A percentile compares a stretch with the other conserved stretches of the same genome.
These are phyloP conservation scores for Aplocera efformata DNA, from an alignment of 2,888 invertebrate genomes.

Conservation along the genomic window DNA sequence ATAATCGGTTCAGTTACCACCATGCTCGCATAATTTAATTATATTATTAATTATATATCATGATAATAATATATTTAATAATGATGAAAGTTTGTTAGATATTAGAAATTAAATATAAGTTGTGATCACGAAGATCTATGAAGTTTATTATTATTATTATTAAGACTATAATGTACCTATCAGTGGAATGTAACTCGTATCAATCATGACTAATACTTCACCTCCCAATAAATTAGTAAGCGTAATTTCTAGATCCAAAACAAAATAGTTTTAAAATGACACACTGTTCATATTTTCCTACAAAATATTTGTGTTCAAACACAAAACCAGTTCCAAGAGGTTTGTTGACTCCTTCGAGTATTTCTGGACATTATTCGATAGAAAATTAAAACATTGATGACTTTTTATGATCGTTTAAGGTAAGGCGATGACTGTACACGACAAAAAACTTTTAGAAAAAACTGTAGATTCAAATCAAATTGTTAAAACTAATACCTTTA, in stretches of 20 bases:
- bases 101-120: no score
- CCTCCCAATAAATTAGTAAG: slow-evolving; percentile 2
- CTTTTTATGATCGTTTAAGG: slow-evolving; percentile 18
- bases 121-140: no score
- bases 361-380: slow-evolving; percentile 50
- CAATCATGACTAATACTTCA: slow-evolving; percentile 24
- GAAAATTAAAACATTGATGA: slow-evolving; percentile 39
- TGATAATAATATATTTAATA: no score
- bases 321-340: slow-evolving; percentile 68
- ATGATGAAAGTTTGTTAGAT: no score
- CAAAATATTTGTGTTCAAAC: slow-evolving; percentile 70
- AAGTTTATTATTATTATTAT: no score
- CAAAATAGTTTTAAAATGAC: slow-evolving; percentile 20
- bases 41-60: no score
- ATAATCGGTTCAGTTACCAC: no score
- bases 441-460: slow-evolving; percentile 13
- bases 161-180: no score
- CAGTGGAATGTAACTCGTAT: not conserved
- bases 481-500: slow-evolving; percentile 12
- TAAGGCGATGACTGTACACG: slow-evolving; percentile 6
- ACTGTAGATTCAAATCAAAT: slow-evolving; percentile 10
- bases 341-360: slow-evolving; percentile 74
- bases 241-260: slow-evolving; percentile 11
- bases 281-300: slow-evolving; percentile 46
- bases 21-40: no score